Base-by-base conservation (phyloP, 2,113 vertebrate species). In the Oplegnathus fasciatus region DNA sequence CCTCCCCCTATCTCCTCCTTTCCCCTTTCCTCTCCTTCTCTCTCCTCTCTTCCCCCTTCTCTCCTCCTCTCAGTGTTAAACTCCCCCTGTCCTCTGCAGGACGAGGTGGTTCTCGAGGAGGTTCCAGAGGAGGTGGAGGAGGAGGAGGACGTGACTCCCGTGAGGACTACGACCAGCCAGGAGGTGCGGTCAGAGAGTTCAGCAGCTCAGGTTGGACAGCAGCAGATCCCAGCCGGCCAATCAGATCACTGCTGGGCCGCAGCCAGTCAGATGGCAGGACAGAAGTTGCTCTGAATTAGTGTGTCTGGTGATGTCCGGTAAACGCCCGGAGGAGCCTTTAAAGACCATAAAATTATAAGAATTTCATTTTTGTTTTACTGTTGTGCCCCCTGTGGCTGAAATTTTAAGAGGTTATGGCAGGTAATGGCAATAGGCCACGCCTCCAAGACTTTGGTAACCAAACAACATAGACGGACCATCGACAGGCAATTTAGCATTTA, bases 101-200 rank as follows among this genome's bases (percentile, higher is more conserved):
- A 93, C 95, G 97, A 94, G 97, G 97, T 95, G 96, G 96, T 93
- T 85, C 94, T 85, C 92, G 89, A 80, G 91, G 89, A 94, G 95
- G 95, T 91, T 78, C 95, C 90, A 94, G 96, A 96, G 97, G 86
- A 88, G 85, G 89, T 34, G 86, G 42, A 44, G 34, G 34, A n/a
- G 37, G 72, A 26, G 89, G 97, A 95, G 96, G 97, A 87, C 95
- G 97, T 60, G 97, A 97, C 65, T 94, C 93, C 93, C 95, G 95
- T 82, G 97, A 97, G 30, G 98, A 98, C 94, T 97, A 69, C 95
- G 96, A 95, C 92, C 94, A 93, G 1, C 88, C 61, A 65, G 96
- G 94, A 95, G 95, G 96, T 94, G 94, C 65, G 91, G 30, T 61
- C 75, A 75, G 32, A 82, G 44, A 85, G 48, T 62, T 74, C 50